Evolutionary conservation across 2,113 vertebrate genomes (phyloP).

Genomic region (Elaphurus davidianus): DNA sequence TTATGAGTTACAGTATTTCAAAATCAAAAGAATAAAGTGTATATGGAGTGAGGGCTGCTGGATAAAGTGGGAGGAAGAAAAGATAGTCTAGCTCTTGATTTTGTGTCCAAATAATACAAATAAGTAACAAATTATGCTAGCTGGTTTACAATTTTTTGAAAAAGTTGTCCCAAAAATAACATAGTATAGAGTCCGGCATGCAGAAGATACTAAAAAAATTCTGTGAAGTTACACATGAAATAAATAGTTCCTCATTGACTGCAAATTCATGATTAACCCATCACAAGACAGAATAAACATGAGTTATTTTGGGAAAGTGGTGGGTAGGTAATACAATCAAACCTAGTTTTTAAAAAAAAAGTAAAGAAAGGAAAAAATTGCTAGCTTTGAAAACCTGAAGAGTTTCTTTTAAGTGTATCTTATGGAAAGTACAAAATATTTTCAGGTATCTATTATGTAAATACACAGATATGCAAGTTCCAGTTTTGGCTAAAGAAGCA

Average conservation of each 20-base stretch:
- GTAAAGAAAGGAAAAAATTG: neutral
- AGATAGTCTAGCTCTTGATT: conserved; percentile 36
- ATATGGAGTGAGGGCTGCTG: neutral
- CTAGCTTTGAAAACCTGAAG: conserved; percentile 6
- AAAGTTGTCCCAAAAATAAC: conserved; percentile 14
- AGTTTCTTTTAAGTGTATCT: neutral
- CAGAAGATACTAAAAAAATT: neutral
- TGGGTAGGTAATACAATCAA: neutral
- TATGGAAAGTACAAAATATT: neutral
- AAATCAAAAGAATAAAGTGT: neutral
- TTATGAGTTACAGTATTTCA: neutral
- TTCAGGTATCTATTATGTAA: neutral
- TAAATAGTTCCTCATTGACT: neutral
- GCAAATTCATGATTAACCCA: neutral
- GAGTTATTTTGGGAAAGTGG: conserved; percentile 5
- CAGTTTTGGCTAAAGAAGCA: neutral
- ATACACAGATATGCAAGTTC: neutral
- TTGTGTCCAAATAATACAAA: neutral
- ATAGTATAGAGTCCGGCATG: neutral
- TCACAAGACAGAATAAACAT: neutral
- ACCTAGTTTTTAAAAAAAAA: neutral
- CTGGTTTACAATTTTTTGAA: neutral
- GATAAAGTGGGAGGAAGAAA: conserved; percentile 1
- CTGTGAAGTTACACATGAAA: neutral
- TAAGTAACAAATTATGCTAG: conserved; percentile 8